Base-by-base conservation (phyloP, 2,113 vertebrate genomes). In the Rhegmatorhina hoffmannsi region DNA sequence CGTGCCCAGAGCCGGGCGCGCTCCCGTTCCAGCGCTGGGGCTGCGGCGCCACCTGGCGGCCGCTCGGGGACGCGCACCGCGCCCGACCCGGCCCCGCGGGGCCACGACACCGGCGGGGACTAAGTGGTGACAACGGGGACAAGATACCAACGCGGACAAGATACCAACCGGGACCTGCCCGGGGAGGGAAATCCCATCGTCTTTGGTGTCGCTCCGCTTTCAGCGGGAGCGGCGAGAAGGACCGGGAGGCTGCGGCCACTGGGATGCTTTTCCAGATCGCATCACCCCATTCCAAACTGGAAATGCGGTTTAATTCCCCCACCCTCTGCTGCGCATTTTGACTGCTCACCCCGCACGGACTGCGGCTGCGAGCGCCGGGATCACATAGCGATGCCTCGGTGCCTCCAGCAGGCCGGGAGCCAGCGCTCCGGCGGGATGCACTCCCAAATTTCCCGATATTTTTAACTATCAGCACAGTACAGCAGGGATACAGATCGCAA, bases 21-120 rank as follows among this genome's bases (percentile, higher is more conserved):
- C 38, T 38, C 60, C 81, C 50, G 63, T 84, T 50, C 63, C 92
- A 90, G 97, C 31, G 34, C 89, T 93, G 95, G 91, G 87, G 79
- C 83, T 97, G 89, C 76, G 89, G 89, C 97, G 92, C 97, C 98
- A 98, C 97, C 98, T 98, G 92, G 95, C 97, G 98, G 96, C 56
- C 9, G 1, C 7, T 5, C 23, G 21, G 29, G 18, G 46, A 53
- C 74, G 34, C 43, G 56, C 50, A 44, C 69, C 67, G 50, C 50
- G 31, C 77, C 78, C 84, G 47, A 40, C 60, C 53, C 73, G 25
- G 59, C 69, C 49, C 92, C 44, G 50, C 38, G 63, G 52, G 40
- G 40, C 28, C 60, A 38, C 29, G 1, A 25, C 5, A 11, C 11
- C 56, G 44, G 10, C 18, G 38, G 58, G 56, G 56, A 56, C 55